Evolutionary conservation across 2,113 vertebrate genomes (phyloP).

Genomic region (Plecotus auritus): DNA sequence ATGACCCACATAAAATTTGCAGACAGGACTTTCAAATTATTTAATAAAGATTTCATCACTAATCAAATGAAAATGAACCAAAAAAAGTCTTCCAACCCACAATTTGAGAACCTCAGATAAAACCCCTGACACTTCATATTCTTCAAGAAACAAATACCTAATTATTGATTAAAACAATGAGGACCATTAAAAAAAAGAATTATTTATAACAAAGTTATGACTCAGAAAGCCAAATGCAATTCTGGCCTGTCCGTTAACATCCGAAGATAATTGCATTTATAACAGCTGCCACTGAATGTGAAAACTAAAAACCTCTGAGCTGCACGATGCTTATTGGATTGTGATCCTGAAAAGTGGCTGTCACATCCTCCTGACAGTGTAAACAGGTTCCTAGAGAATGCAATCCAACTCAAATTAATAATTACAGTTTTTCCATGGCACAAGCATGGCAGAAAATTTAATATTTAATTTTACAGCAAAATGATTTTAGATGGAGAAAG

Average conservation of each 20-base stretch:
- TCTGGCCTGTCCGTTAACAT: neutral
- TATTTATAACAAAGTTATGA: conserved; percentile 30
- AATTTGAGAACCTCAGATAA: neutral
- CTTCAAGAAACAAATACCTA: neutral
- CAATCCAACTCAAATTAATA: conserved; percentile 3
- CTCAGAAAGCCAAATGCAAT: conserved; percentile 27
- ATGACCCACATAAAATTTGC: neutral
- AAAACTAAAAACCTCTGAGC: neutral
- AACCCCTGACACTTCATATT: neutral
- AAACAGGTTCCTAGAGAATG: conserved; percentile 3
- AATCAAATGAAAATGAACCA: conserved; percentile 17
- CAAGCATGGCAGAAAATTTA: neutral
- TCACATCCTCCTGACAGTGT: neutral
- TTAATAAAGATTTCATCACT: conserved; percentile 12
- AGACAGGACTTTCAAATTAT: neutral
- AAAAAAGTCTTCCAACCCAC: neutral
- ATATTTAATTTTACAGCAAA: conserved; percentile 34
- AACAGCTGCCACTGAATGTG: neutral
- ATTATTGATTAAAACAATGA: conserved; percentile 31
- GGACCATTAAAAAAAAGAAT: neutral
- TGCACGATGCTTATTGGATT: neutral
- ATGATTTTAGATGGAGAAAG: conserved; percentile 39
- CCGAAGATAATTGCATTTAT: neutral
- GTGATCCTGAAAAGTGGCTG: conserved; percentile 20
- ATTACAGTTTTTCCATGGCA: conserved; percentile 15